Conservation (phyloP, 1,140 invertebrate species). For the Palaemon carinicauda region DNA sequence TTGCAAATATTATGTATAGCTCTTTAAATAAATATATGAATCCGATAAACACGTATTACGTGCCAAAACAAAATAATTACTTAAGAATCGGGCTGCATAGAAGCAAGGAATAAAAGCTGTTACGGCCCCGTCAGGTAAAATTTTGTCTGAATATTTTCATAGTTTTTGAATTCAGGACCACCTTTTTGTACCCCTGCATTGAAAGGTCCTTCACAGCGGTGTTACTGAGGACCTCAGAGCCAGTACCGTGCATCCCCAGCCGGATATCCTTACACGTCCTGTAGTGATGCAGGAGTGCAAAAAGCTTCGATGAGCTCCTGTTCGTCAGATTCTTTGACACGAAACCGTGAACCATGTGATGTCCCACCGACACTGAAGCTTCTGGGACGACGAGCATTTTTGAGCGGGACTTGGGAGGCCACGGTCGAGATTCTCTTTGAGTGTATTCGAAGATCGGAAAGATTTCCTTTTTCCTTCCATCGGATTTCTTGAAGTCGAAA, state of each 20-base stretch:
- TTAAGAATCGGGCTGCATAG: too few relatives aligned
- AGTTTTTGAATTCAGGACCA: slow-evolving; percentile 11
- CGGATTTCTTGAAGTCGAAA: slow-evolving; percentile 36
- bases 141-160: neutral
- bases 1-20: too few relatives aligned
- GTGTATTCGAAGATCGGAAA: slow-evolving; percentile 27
- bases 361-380: slow-evolving; percentile 34
- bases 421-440: slow-evolving; percentile 26
- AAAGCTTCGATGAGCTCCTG: slow-evolving; percentile 3
- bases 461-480: neutral
- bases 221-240: slow-evolving; percentile 7
- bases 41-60: too few relatives aligned
- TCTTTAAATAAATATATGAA: too few relatives aligned
- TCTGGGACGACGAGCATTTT: slow-evolving; percentile 44
- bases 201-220: slow-evolving; percentile 18
- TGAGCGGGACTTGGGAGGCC: slow-evolving; percentile 45
- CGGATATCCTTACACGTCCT: slow-evolving; percentile 23
- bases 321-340: slow-evolving; percentile 19
- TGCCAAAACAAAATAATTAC: too few relatives aligned
- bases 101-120: too few relatives aligned
- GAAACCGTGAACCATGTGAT: slow-evolving; percentile 57
- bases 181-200: slow-evolving; percentile 35
- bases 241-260: slow-evolving; percentile 25
- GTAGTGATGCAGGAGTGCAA: slow-evolving; percentile 49
- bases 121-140: too few relatives aligned